Evolutionary conservation across 2,797 vertebrate genomes (phyloP), one percentile per base, ranked within the genome.

Genomic region (Sebastes glaucus): DNA sequence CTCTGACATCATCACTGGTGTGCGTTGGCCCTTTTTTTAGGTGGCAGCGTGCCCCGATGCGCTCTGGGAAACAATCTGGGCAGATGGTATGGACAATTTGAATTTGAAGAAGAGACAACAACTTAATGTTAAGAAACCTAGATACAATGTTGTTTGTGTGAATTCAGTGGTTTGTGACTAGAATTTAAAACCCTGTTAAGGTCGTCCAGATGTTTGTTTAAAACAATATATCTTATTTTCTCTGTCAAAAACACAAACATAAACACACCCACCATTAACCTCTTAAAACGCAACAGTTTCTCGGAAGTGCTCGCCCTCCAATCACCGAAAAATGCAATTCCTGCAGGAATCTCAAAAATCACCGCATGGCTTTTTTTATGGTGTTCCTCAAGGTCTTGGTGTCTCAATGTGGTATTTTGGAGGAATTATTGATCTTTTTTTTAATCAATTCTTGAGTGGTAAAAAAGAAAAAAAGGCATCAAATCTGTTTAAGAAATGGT

Each of bases 1-100:
- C 65, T 74, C 78, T 89, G 89, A 92, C 87, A 88, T 89, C 85
- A 92, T 85, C 79, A 57, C 77, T 64, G 72, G 64, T 87, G 80
- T 30, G 13, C 59, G 77, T n/a, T 68, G 77, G 80, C 78, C 67
- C 71, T 71, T 83, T 83, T 20, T 88, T 78, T 75, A 80, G 77
- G 84, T 86, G 87, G 89, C 87, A 81, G 61, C n/a, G 64, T 75
- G 75, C 71, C 86, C 75, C 22, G 2, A 23, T 71, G 77, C 70
- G 35, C 70, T 86, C 71, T 80, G 85, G 81, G 73, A 84, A 87
- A 84, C 63, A 61, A 81, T 81, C 25, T 35, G 25, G 80, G 64
- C 86, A 90, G 82, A 81, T 81, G 85, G 71, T 65, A 56, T 16
- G 30, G 65, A 63, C 64, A 71, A 52, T 77, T 68, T 70, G 46